Conservation (phyloP, 2,113 vertebrate species). For the Actenoides lindsayi region DNA sequence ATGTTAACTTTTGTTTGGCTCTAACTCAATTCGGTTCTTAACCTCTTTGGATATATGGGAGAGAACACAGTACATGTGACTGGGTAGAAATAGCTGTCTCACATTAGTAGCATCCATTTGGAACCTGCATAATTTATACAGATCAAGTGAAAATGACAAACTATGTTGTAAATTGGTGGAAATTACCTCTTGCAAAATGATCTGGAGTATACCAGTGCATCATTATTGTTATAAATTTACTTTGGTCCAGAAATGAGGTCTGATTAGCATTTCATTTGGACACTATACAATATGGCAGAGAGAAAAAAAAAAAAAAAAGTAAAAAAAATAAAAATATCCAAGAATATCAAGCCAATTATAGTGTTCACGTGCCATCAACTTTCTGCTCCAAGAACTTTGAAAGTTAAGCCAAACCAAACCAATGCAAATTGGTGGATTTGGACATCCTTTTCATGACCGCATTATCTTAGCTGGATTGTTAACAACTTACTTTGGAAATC, state of each 20-base stretch:
- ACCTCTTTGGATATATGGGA: not conserved
- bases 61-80: not conserved
- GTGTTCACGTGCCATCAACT: slow-evolving; percentile 84
- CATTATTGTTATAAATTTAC: slow-evolving; percentile 61
- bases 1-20: slow-evolving; percentile 34
- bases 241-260: slow-evolving; percentile 73
- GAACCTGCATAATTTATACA: slow-evolving; percentile 31
- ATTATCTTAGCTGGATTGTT: slow-evolving; percentile 85
- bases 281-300: slow-evolving; percentile 77
- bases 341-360: slow-evolving; percentile 84
- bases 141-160: slow-evolving; percentile 62
- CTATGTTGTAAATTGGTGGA: slow-evolving; percentile 32
- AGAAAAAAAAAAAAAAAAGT: slow-evolving; percentile 72
- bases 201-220: slow-evolving; percentile 53
- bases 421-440: slow-evolving; percentile 88
- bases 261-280: slow-evolving; percentile 76
- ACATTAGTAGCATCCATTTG: slow-evolving; percentile 34
- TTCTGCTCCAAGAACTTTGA: slow-evolving; percentile 87
- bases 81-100: not conserved
- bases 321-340: slow-evolving; percentile 49
- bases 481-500: slow-evolving; percentile 89
- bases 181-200: slow-evolving; percentile 53
- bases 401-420: slow-evolving; percentile 88
- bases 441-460: slow-evolving; percentile 88
- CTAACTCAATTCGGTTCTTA: slow-evolving; percentile 9